Percentiles rank a stretch among this genome's conserved stretches.
Conservation (phyloP, 2,113 vertebrate genomes). For the Nyctereutes procyonoides region DNA sequence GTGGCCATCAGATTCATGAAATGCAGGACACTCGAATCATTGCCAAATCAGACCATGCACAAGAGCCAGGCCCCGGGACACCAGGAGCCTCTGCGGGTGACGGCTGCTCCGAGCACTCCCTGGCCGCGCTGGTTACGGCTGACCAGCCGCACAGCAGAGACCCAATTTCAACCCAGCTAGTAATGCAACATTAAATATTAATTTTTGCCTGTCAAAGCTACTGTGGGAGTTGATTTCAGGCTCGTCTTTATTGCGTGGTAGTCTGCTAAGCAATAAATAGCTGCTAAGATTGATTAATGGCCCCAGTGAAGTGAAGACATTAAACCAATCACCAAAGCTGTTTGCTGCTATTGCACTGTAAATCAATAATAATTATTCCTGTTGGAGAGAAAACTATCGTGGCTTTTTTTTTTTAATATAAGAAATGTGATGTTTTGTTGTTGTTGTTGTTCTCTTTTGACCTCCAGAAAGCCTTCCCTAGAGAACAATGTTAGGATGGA, state of each 20-base stretch:
- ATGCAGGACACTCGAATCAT: not conserved
- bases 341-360: slow-evolving; percentile 77
- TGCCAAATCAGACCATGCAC: not conserved
- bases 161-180: slow-evolving; percentile 41
- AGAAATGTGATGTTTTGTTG: slow-evolving; percentile 54
- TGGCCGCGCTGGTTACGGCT: not conserved
- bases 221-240: slow-evolving; percentile 71
- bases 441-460: slow-evolving; percentile 44
- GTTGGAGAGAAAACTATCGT: slow-evolving; percentile 59
- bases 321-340: slow-evolving; percentile 77
- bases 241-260: slow-evolving; percentile 59
- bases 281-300: slow-evolving; percentile 77
- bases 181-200: slow-evolving; percentile 72
- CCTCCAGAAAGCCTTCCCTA: slow-evolving; percentile 35
- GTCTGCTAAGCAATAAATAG: slow-evolving; percentile 79
- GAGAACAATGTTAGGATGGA: not conserved
- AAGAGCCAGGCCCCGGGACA: not conserved
- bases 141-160: slow-evolving; percentile 22
- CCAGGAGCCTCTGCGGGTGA: not conserved
- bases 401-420: slow-evolving; percentile 55
- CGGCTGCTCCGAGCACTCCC: not conserved
- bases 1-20: not conserved
- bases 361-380: slow-evolving; percentile 80
- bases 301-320: slow-evolving; percentile 70
- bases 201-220: slow-evolving; percentile 72